Evolutionary conservation across 2,888 invertebrate genomes (phyloP), one percentile per base, ranked within the genome.

Genomic region (Eustalomyia histrio): DNA sequence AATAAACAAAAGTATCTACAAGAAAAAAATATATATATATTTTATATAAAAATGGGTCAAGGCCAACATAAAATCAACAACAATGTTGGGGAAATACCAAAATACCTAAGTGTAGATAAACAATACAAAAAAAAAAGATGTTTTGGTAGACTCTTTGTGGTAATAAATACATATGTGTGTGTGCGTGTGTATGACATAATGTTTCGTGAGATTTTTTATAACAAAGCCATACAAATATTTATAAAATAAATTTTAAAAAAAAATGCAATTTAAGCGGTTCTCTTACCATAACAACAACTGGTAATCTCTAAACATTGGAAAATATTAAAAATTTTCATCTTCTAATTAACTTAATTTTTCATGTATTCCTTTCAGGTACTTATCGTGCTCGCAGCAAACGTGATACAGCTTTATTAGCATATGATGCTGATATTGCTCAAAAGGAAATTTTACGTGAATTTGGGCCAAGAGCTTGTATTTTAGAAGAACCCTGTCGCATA

Each of bases 381-480:
- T 96, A 96, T 89, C 92, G 92, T 50, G 92, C 93, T 16, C 92
- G 95, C 60, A 92, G 91, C 63, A 93, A 93, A 80, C 93, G 96
- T 68, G 87, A 90, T n/a, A 87, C 88, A 8, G 86, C 88, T 35
- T 88, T 89, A 5, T 85, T 91, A 75, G 92, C 92, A 80, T 91
- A 93, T 50, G 94, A 96, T 88, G 93, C 94, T 33, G 91, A 91
- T 0, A 93, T 95, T 87, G 95, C 95, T n/a, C 96, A 96, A 91
- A 95, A 95, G 89, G 93, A 94, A 90, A 93, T 96, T 76, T 92
- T 95, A 4, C 92, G 92, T 9, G 96, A 96, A 90, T 93, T 96
- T 85, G 96, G 96, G 18, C 93, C 93, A 47, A 93, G 94, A 82
- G 95, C 95, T 33, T 96, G 96, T 88, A 92, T 97, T 84, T 94